Conservation (phyloP, 2,113 vertebrate species). For the Pachyramphus minor region DNA sequence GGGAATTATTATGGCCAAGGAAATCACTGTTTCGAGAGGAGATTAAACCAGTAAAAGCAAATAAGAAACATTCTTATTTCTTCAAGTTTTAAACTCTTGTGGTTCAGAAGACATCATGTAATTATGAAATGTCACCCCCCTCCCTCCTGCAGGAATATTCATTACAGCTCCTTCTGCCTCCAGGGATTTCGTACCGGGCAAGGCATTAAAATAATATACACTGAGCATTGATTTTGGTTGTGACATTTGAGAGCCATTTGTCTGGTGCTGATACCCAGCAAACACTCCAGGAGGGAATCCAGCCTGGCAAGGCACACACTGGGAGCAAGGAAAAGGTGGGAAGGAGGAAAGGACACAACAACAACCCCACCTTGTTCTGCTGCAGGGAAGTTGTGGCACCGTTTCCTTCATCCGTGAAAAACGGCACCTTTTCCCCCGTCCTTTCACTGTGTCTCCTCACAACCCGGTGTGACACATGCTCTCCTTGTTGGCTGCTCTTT, state of each 20-base stretch:
- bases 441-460: rapidly evolving
- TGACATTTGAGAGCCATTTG: background rate
- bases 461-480: too few species aligned
- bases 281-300: background rate
- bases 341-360: background rate
- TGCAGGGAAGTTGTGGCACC: background rate
- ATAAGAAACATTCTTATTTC: background rate
- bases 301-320: rapidly evolving
- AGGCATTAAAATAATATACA: background rate
- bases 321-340: background rate
- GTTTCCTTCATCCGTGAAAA: background rate
- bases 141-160: background rate
- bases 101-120: background rate
- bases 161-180: background rate
- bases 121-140: conserved; percentile 7
- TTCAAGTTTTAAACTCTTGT: background rate
- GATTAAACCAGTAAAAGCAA: background rate
- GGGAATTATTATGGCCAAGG: background rate
- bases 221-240: background rate
- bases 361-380: rapidly evolving
- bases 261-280: background rate
- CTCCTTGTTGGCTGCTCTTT: too few species aligned
- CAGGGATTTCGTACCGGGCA: background rate
- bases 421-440: background rate
- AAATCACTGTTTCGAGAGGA: background rate